Conservation (phyloP, 2,797 vertebrate genomes). For the Danio jaintianensis region DNA sequence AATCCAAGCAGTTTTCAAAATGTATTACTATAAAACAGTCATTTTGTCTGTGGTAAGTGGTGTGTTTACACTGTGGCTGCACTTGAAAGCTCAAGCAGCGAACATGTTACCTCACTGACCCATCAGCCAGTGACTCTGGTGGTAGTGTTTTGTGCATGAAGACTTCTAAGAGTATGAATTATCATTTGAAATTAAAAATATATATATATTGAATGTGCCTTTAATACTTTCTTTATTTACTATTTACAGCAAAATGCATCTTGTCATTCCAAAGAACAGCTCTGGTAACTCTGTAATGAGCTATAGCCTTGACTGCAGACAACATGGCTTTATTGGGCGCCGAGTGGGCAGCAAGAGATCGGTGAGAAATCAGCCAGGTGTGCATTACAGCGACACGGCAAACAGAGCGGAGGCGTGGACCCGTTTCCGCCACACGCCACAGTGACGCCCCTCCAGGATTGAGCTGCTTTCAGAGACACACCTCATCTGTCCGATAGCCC, state of each 20-base stretch:
- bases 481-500: slow-evolving; percentile 43
- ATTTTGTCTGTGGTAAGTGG: too few relatives aligned
- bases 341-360: slow-evolving; percentile 22
- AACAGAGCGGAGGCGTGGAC: slow-evolving; percentile 43
- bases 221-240: too few relatives aligned
- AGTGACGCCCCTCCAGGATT: slow-evolving; percentile 20
- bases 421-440: background rate
- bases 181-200: too few relatives aligned
- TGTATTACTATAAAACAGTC: too few relatives aligned
- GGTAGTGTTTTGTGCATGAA: too few relatives aligned
- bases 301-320: background rate
- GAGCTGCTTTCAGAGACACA: slow-evolving; percentile 19
- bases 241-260: background rate
- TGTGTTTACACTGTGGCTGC: too few relatives aligned
- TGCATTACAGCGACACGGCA: slow-evolving; percentile 28
- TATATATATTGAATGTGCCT: too few relatives aligned
- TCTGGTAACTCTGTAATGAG: background rate
- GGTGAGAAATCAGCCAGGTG: slow-evolving; percentile 52
- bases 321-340: background rate
- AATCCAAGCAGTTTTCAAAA: too few relatives aligned
- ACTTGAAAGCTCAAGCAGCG: too few relatives aligned
- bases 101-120: too few relatives aligned
- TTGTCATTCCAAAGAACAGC: background rate
- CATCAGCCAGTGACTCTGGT: too few relatives aligned
- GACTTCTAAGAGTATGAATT: too few relatives aligned